Base-by-base conservation (phyloP, 2,888 invertebrate genomes). In the Caenorhabditis sp. region DNA sequence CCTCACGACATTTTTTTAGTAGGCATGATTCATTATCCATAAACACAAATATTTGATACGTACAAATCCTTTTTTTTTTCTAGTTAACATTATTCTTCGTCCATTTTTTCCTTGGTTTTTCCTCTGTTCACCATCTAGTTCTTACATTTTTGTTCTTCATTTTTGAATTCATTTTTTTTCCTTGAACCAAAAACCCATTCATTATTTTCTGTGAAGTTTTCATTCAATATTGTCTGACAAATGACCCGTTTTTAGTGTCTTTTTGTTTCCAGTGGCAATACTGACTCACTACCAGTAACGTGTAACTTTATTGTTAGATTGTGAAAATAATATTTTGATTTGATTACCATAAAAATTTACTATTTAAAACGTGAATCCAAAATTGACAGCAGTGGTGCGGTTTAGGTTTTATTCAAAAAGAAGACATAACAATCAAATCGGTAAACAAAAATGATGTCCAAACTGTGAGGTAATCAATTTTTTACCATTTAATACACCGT, bases 261-360 rank as follows among this genome's bases (percentile, higher is more conserved):
- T 43, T 43, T 43, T 43, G 43, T 43, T 43, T 43, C 14, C 43
- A 43, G 43, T 43, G 43, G 43, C 43, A 43, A 43, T 43, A 43
- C 43, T 43, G 43, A 43, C 43, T 43, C 43, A 43, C 43, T 43
- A 43, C 43, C 43, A 43, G 43, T 43, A 43, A 43, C 43, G 43
- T 43, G 43, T 43, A 43, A 43, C 6, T 14, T 43, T 43, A 17
- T 43, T 43, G 43, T 43, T 43, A 43, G 43, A 43, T 43, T 43
- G 43, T 43, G 43, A 43, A 43, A 43, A 5, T 12, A 17, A 43
- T 43, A 31, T 31, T 31, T 31, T 6, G 10, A 31, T 31, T 31
- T 6, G n/a, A n/a, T n/a, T n/a, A n/a, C n/a, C 31, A 31, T 31
- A 31, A 31, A 31, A 31, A 31, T n/a, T n/a, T n/a, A n/a, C n/a